phyloP scores from a whole-genome alignment of 2,113 vertebrate species.

The Psephotus haematonotus region DNA sequence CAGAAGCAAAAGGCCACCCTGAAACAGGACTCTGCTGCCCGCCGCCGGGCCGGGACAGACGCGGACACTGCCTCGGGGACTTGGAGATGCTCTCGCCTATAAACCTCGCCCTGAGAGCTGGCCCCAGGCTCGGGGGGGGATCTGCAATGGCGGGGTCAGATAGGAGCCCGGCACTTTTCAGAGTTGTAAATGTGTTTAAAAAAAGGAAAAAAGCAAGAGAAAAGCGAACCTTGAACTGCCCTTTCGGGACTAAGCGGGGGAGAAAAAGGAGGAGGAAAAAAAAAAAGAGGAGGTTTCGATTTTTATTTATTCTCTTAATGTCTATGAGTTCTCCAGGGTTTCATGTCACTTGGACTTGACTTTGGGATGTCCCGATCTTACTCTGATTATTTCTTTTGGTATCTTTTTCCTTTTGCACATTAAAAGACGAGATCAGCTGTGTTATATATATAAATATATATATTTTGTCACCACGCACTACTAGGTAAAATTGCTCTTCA shows the following conservation, averaged over 20 bases:
- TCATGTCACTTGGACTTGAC: conserved; percentile 81
- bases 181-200: conserved; percentile 88
- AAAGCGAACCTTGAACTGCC: conserved; percentile 80
- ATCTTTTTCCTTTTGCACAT: conserved; percentile 82
- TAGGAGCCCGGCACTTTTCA: conserved; percentile 84
- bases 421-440: conserved; percentile 70
- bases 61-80: conserved; percentile 36
- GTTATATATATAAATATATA: conserved; percentile 71
- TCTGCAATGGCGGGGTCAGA: conserved; percentile 66
- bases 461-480: conserved; percentile 76
- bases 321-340: conserved; percentile 85
- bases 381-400: not conserved
- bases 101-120: conserved; percentile 15
- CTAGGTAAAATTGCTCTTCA: conserved; percentile 71
- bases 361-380: conserved; percentile 74
- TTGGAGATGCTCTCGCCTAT: conserved; percentile 47
- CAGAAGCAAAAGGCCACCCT: conserved; percentile 33
- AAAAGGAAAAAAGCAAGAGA: not conserved
- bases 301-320: conserved; percentile 93
- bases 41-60: conserved; percentile 40
- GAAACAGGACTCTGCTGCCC: conserved; percentile 42
- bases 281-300: conserved; percentile 74
- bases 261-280: not conserved
- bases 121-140: conserved; percentile 20
- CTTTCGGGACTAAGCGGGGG: conserved; percentile 67